These are phyloP conservation scores for Chiloscyllium punctatum DNA, from an alignment of 2,797 vertebrate species.

Conservation along the genomic window DNA sequence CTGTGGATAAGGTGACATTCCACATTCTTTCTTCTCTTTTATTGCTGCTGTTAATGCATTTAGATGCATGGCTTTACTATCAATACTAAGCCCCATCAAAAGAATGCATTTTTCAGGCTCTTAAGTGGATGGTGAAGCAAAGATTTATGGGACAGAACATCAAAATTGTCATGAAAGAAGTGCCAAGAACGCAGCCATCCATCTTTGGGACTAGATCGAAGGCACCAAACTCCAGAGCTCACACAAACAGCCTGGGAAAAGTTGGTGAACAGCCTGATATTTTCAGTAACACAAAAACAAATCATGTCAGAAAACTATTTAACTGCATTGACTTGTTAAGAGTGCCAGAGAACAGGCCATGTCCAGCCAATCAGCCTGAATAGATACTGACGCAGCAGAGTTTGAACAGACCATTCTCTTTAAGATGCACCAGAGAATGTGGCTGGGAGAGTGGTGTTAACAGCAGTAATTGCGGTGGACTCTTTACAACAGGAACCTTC, in stretches of 20 bases:
- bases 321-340: not conserved
- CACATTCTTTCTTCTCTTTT: not conserved
- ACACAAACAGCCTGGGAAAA: not conserved
- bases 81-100: not conserved
- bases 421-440: not conserved
- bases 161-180: not conserved
- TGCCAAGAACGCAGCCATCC: not conserved
- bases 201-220: not conserved
- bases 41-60: not conserved
- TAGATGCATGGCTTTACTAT: not conserved
- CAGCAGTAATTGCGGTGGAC: not conserved
- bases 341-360: not conserved
- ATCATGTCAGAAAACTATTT: slow-evolving; percentile 8
- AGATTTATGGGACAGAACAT: not conserved
- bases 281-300: not conserved
- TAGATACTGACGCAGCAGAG: not conserved
- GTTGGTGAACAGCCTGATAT: not conserved
- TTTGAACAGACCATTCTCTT: not conserved
- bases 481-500: not conserved
- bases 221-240: not conserved
- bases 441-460: not conserved
- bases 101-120: not conserved
- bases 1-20: not conserved
- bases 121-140: not conserved
- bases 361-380: not conserved